phyloP scores from a whole-genome alignment of 2,888 invertebrate genomes.

The Orthonevra nobilis region DNA sequence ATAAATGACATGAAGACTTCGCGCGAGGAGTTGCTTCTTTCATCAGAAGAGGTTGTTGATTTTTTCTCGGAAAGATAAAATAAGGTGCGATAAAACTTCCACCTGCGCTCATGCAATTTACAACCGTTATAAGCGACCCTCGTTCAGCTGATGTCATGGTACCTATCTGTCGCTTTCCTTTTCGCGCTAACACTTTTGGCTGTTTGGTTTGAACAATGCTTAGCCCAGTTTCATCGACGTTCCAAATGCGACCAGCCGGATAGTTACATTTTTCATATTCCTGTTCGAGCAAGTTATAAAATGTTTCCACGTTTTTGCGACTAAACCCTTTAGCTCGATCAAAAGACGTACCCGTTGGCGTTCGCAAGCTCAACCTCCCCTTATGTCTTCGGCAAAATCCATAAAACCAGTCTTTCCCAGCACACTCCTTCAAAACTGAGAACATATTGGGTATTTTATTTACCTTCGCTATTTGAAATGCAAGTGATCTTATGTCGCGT shows the following conservation, averaged over 20 bases:
- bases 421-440: too few species aligned
- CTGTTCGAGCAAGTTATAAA: neutral
- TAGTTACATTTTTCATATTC: conserved; percentile 1
- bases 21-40: conserved; percentile 75
- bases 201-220: conserved; percentile 26
- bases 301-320: neutral
- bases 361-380: too few species aligned
- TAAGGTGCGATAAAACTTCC: conserved; percentile 74
- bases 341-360: neutral
- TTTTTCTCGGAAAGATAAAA: too few species aligned
- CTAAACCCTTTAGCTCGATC: neutral
- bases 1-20: conserved; percentile 72
- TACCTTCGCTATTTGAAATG: too few species aligned
- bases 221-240: conserved; percentile 34
- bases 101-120: too few species aligned
- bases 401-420: too few species aligned
- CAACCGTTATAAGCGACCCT: conserved; percentile 73
- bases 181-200: conserved; percentile 15
- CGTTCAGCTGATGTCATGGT: conserved; percentile 57
- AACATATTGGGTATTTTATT: too few species aligned
- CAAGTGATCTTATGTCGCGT: too few species aligned
- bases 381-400: too few species aligned
- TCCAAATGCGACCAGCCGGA: conserved; percentile 12
- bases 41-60: too few species aligned
- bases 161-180: conserved; percentile 26